Conservation (phyloP, 2,888 invertebrate species). For the Melanargia galathea region DNA sequence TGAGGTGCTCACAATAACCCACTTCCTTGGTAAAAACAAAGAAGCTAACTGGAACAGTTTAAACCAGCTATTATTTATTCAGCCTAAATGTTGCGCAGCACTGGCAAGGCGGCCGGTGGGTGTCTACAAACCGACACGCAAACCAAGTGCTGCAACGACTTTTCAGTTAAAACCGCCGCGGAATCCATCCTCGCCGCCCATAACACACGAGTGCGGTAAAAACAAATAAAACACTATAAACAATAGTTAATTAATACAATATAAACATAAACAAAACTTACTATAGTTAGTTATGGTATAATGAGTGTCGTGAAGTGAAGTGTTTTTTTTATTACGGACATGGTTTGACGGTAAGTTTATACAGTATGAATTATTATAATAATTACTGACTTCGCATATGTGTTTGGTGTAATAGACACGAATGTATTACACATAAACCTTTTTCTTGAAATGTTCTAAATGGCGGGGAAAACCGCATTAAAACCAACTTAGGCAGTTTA, state of each 20-base stretch:
- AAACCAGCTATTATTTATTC: neutral
- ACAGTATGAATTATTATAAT: neutral
- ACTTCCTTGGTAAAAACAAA: too few relatives aligned
- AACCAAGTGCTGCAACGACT: conserved; percentile 67
- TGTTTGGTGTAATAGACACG: too few relatives aligned
- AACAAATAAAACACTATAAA: conserved; percentile 3
- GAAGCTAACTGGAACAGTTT: neutral
- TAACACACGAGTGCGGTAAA: conserved; percentile 30
- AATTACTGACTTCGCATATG: too few relatives aligned
- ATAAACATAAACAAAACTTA: neutral
- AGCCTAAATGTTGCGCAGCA: conserved; percentile 56
- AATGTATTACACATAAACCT: too few relatives aligned
- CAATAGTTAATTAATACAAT: neutral
- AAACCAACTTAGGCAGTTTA: too few relatives aligned
- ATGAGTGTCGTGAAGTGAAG: conserved; percentile 35
- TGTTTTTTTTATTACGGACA: conserved; percentile 29
- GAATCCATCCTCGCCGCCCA: conserved; percentile 61
- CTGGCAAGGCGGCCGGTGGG: conserved; percentile 67
- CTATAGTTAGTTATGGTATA: neutral
- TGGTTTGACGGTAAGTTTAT: conserved; percentile 29
- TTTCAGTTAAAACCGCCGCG: conserved; percentile 74
- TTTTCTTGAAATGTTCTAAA: too few relatives aligned
- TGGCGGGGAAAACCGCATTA: too few relatives aligned
- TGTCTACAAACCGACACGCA: conserved; percentile 70
- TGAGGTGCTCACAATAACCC: too few relatives aligned